A percentile compares a stretch with the other conserved stretches of the same genome.
Conservation (phyloP, 1,140 invertebrate species). For the Pogonognathellus flavescens region DNA sequence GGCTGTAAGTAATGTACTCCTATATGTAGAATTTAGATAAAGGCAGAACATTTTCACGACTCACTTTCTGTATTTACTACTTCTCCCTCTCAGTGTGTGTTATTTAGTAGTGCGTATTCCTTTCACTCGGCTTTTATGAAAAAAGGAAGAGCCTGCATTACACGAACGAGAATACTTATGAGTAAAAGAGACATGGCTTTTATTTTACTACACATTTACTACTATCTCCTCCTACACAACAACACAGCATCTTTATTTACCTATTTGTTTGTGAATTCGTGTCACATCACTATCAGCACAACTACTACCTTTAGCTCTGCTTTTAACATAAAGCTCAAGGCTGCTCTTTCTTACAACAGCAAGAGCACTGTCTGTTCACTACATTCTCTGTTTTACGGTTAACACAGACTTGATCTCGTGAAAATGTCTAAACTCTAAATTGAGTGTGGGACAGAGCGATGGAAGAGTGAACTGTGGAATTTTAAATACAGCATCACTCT, state of each 20-base stretch:
- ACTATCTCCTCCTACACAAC: not conserved
- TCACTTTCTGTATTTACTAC: slow-evolving; percentile 19
- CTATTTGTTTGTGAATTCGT: slow-evolving; percentile 14
- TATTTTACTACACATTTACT: slow-evolving; percentile 21
- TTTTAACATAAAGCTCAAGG: not conserved
- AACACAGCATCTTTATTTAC: not conserved
- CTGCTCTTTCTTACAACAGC: not conserved
- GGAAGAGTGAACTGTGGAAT: not conserved
- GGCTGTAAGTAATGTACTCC: too few relatives aligned
- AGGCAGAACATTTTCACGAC: not conserved
- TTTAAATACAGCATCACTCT: not conserved
- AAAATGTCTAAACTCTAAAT: not conserved
- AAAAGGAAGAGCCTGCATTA: not conserved
- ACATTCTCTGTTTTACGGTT: too few relatives aligned
- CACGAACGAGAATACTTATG: not conserved
- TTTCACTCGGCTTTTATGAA: not conserved
- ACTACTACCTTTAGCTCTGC: not conserved
- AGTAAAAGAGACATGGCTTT: slow-evolving; percentile 7
- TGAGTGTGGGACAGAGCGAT: not conserved
- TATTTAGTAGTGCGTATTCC: not conserved
- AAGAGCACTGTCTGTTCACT: not conserved
- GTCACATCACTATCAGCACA: slow-evolving; percentile 24
- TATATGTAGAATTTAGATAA: not conserved
- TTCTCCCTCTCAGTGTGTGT: not conserved
- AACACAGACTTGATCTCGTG: too few relatives aligned